Evolutionary conservation across 2,888 invertebrate genomes (phyloP).

Genomic region (Cryptus armator): DNA sequence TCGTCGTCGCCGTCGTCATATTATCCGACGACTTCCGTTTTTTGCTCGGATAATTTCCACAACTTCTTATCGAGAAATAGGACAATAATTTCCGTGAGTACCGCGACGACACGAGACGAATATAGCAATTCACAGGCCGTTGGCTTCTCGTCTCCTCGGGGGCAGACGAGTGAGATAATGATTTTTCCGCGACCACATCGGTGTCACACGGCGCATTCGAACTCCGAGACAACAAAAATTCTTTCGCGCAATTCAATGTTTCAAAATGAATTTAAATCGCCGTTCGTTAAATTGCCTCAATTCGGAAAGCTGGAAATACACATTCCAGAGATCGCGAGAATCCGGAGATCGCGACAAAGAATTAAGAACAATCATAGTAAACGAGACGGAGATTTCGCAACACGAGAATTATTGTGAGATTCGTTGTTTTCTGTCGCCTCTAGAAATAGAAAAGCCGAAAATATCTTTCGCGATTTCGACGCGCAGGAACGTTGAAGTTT

Average conservation of each 20-base stretch:
- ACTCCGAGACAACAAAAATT: background rate
- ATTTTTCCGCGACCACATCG: conserved; percentile 40
- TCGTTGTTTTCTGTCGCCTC: conserved; percentile 16
- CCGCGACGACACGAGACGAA: conserved; percentile 17
- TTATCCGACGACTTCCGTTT: conserved; percentile 54
- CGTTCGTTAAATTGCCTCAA: background rate
- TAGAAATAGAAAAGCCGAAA: conserved; percentile 25
- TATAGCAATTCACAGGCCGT: conserved; percentile 45
- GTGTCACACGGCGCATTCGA: background rate
- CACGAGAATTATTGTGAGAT: conserved; percentile 5
- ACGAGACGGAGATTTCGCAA: background rate
- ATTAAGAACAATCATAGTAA: background rate
- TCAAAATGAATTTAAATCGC: no score
- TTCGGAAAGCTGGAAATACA: background rate
- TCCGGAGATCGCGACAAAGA: background rate
- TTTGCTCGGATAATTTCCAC: conserved; percentile 53
- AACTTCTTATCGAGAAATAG: conserved; percentile 35
- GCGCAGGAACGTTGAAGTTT: background rate
- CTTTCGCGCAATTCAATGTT: no score
- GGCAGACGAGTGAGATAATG: conserved; percentile 45
- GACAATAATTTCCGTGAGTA: conserved; percentile 59
- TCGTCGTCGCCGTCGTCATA: conserved; percentile 38
- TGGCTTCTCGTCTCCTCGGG: conserved; percentile 34
- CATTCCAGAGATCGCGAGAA: background rate
- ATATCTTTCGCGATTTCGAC: conserved; percentile 6